Evolutionary conservation across 2,888 invertebrate genomes (phyloP).

Genomic region (Ischnus inquisitorius): DNA sequence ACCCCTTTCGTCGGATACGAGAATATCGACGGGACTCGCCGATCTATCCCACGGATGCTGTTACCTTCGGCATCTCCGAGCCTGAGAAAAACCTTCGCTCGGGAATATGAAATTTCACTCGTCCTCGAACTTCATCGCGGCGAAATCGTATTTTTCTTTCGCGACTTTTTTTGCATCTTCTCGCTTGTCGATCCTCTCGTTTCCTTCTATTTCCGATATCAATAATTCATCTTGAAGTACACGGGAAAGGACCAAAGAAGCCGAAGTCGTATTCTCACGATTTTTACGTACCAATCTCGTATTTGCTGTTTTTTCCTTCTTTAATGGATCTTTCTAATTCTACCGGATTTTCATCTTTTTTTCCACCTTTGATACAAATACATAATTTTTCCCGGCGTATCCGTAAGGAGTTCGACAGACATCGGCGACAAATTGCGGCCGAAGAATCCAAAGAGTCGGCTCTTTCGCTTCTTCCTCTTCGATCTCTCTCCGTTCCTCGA

Average conservation of each 20-base stretch:
- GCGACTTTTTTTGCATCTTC: background rate
- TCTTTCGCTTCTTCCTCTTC: constrained; percentile 26
- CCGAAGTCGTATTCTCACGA: too few relatives aligned
- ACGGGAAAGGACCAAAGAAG: too few relatives aligned
- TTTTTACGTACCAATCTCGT: too few relatives aligned
- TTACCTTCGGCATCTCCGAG: constrained; percentile 26
- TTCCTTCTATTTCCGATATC: too few relatives aligned
- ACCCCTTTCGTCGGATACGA: constrained; percentile 16
- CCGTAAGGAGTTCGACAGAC: background rate
- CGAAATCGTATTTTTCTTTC: background rate
- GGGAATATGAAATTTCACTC: constrained; percentile 8
- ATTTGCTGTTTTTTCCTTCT: too few relatives aligned
- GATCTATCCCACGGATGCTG: constrained; percentile 65
- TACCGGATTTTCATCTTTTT: too few relatives aligned
- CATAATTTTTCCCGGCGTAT: background rate
- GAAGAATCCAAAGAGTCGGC: background rate
- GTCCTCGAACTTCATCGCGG: background rate
- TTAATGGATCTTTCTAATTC: too few relatives aligned
- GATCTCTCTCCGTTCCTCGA: background rate
- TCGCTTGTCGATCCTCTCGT: background rate
- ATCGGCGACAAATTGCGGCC: constrained; percentile 20
- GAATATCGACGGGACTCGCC: constrained; percentile 32
- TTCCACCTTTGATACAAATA: background rate
- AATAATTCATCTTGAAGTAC: too few relatives aligned
- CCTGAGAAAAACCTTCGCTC: constrained; percentile 40